These are phyloP conservation scores for Parnassius glacialis DNA, from an alignment of 2,888 invertebrate species.

Conservation along the genomic window DNA sequence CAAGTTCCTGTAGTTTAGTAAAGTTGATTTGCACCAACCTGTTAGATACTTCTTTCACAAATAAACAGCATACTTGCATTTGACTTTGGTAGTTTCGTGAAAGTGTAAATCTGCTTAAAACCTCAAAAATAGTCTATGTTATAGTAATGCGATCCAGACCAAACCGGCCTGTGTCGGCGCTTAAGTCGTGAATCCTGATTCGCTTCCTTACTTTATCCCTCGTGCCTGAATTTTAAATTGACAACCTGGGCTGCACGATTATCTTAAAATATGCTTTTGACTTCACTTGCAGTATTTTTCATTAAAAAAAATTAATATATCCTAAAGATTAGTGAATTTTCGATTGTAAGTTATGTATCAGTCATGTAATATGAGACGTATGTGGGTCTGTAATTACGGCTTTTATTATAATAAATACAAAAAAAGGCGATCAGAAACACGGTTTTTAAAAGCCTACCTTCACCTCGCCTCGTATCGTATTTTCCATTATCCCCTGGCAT, in stretches of 20 bases:
- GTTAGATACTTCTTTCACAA: neutral
- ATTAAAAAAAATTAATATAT: too few species aligned
- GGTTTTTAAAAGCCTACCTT: conserved; percentile 15
- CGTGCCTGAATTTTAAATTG: conserved; percentile 59
- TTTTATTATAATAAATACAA: neutral
- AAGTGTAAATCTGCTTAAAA: conserved; percentile 1
- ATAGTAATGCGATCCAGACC: conserved; percentile 51
- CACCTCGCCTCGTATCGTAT: conserved; percentile 16
- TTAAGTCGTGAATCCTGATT: conserved; percentile 61
- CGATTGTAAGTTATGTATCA: neutral
- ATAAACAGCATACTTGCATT: conserved; percentile 21
- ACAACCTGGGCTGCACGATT: conserved; percentile 38
- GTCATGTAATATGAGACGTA: neutral
- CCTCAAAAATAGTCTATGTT: conserved; percentile 25
- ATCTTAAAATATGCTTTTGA: neutral
- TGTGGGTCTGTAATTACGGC: conserved; percentile 1
- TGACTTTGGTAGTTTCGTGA: conserved; percentile 6
- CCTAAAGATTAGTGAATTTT: too few species aligned
- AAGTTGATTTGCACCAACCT: too few species aligned
- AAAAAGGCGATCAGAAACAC: neutral
- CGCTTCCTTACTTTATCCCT: conserved; percentile 46
- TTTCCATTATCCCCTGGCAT: conserved; percentile 45
- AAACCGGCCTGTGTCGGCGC: conserved; percentile 51
- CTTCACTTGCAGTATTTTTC: neutral
- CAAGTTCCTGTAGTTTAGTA: too few species aligned